Evolutionary conservation across 2,888 invertebrate species (phyloP).

Genomic region (Monoplex corrugatus): DNA sequence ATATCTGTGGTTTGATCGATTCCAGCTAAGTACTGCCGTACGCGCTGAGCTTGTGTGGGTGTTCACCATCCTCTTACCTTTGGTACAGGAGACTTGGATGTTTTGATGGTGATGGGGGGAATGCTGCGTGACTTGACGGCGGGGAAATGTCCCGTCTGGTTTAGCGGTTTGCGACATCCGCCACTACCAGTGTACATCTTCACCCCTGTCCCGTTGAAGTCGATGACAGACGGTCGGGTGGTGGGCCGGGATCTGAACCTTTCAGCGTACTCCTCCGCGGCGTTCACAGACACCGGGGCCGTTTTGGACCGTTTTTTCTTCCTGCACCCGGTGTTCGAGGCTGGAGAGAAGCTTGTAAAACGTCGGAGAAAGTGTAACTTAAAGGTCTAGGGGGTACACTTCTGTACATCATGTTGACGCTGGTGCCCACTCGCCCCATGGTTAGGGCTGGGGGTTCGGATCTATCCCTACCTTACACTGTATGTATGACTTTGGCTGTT

Average conservation of each 20-base stretch:
- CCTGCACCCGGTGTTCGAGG: background rate
- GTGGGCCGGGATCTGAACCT: constrained; percentile 68
- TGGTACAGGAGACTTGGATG: constrained; percentile 2
- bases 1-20: too few relatives aligned
- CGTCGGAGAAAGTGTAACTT: constrained; percentile 66
- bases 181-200: constrained; percentile 30
- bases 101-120: background rate
- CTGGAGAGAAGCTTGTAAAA: constrained; percentile 53
- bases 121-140: background rate
- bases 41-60: too few relatives aligned
- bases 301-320: constrained; percentile 55
- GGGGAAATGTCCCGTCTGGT: constrained; percentile 7
- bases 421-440: background rate
- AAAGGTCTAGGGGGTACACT: constrained; percentile 68
- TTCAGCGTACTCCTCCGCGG: constrained; percentile 69
- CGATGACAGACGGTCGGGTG: constrained; percentile 71
- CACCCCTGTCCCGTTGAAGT: constrained; percentile 64
- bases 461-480: too few relatives aligned
- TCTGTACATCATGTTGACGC: constrained; percentile 61
- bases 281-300: constrained; percentile 63
- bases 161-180: background rate
- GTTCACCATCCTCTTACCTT: background rate
- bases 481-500: too few relatives aligned
- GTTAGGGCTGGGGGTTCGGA: background rate
- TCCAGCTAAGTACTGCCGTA: too few relatives aligned